A percentile compares a stretch with the other conserved stretches of the same genome.
These are phyloP conservation scores for Perdita meconis DNA, from an alignment of 2,888 invertebrate species.

Conservation along the genomic window DNA sequence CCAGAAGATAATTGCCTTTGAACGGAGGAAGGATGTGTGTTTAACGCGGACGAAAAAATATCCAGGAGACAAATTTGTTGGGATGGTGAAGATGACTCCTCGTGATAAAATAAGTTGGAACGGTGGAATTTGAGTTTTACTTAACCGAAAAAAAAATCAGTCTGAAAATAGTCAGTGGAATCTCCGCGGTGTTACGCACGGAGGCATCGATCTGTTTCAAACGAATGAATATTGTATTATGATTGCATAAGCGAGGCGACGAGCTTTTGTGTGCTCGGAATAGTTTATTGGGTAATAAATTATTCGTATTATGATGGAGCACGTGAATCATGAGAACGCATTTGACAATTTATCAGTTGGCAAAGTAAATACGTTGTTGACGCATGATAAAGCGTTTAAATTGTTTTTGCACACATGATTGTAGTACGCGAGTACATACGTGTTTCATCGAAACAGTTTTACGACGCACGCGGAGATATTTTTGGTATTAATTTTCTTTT, in stretches of 20 bases:
- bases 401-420: background rate
- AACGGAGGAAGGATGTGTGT: background rate
- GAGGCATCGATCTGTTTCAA: background rate
- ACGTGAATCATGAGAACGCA: background rate
- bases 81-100: background rate
- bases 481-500: background rate
- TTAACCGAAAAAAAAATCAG: background rate
- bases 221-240: background rate
- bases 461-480: background rate
- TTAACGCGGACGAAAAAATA: constrained; percentile 1
- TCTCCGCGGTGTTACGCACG: background rate
- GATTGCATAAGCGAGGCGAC: background rate
- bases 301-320: background rate
- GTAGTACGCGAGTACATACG: too few relatives aligned
- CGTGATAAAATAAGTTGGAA: background rate
- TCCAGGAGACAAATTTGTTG: background rate
- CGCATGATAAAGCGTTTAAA: background rate
- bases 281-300: background rate
- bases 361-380: constrained; percentile 14
- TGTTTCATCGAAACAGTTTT: background rate
- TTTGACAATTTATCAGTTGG: constrained; percentile 13
- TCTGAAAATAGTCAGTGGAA: background rate
- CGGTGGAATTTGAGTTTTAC: background rate
- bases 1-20: background rate
- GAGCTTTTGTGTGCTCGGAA: background rate